Evolutionary conservation across 2,797 vertebrate species (phyloP), one percentile per base, ranked within the genome.

Genomic region (Trematomus bernacchii): DNA sequence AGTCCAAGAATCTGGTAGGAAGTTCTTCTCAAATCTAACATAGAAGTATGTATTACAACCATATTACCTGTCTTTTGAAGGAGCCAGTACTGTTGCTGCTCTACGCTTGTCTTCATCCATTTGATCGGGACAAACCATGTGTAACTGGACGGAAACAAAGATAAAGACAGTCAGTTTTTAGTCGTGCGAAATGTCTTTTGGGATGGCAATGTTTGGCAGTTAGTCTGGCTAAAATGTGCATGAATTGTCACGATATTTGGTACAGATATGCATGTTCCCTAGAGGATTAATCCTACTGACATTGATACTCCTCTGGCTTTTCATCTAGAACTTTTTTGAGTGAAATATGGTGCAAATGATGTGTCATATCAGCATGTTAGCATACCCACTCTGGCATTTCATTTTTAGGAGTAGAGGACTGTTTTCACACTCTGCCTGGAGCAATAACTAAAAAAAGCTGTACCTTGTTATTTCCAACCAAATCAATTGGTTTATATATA

Each of bases 61-160:
- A 53, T 11, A 27, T 30, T 85, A 96, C 96, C 95, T 91, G 89
- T 80, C 27, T 44, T 37, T 0, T 79, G 42, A 0, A 80, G 66
- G 71, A 99, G 95, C 98, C 98, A 99, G 82, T 91, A 86, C 33
- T n/a, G 64, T 0, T 4, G 0, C 44, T 74, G 73, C 0, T 0
- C 0, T 0, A 0, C 0, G 0, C 48, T 73, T 0, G 0, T 15
- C 23, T 54, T 97, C 87, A 91, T 90, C 92, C 95, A 98, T 11
- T 95, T 94, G 73, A 99, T 77, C 0, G 96, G 97, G 12, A 97
- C 79, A 0, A 96, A 95, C 98, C 98, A 99, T 3, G 51, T 85
- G 84, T 99, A 99, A 76, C 98, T 99, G 70, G 7, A 77, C n/a
- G 74, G 15, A 79, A 68, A 71, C 27, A 83, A 5, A 66, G 18